phyloP scores from a whole-genome alignment of 2,888 invertebrate genomes.

The Endomychus coccineus region DNA sequence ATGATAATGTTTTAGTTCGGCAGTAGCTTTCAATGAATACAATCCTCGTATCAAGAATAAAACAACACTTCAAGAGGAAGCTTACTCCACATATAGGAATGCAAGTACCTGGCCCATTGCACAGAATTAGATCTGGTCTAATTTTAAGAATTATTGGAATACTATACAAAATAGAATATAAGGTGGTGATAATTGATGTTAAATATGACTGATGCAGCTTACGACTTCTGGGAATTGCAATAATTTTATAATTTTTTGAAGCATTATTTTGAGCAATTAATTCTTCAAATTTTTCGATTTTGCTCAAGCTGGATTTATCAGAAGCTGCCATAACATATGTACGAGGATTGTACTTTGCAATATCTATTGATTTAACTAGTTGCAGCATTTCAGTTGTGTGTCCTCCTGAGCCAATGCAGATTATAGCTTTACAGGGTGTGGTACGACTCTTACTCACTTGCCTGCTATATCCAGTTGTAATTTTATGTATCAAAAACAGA shows the following conservation, averaged over 20 bases:
- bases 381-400: conserved; percentile 93
- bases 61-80: conserved; percentile 63
- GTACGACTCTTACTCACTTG: conserved; percentile 27
- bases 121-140: conserved; percentile 74
- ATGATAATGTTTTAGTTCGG: conserved; percentile 79
- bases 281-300: conserved; percentile 52
- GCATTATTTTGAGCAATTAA: conserved; percentile 19
- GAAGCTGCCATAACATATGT: conserved; percentile 70
- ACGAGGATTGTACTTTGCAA: conserved; percentile 61
- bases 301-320: conserved; percentile 67
- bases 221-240: conserved; percentile 73
- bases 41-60: conserved; percentile 61
- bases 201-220: conserved; percentile 81
- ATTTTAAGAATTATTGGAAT: conserved; percentile 61
- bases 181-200: conserved; percentile 70
- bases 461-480: conserved; percentile 37
- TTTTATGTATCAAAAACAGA: conserved; percentile 38
- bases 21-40: conserved; percentile 95
- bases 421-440: conserved; percentile 45
- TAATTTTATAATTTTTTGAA: conserved; percentile 44
- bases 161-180: conserved; percentile 61
- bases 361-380: conserved; percentile 57
- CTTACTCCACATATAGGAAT: conserved; percentile 80
- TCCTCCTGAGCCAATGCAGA: conserved; percentile 76
- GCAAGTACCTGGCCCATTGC: conserved; percentile 97